Evolutionary conservation across 2,113 vertebrate genomes (phyloP).

Genomic region (Ancistrus triradiatus): DNA sequence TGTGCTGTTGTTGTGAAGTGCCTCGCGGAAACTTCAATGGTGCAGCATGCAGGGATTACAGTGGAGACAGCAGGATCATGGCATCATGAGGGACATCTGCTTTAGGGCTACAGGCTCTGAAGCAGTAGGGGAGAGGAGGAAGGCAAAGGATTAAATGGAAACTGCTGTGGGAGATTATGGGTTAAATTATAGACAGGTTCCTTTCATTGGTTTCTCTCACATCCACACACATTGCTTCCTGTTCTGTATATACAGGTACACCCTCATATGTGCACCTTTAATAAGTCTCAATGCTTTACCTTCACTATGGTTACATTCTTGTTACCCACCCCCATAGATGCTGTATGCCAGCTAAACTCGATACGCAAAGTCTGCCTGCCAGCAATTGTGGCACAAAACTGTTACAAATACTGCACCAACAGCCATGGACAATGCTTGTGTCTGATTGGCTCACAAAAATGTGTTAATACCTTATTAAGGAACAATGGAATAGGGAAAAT

Average conservation of each 20-base stretch:
- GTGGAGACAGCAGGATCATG: slow-evolving; percentile 47
- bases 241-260: neutral
- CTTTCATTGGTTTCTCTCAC: slow-evolving; percentile 17
- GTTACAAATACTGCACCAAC: too few species aligned
- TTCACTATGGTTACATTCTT: neutral
- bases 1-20: slow-evolving; percentile 34
- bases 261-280: slow-evolving; percentile 36
- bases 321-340: too few species aligned
- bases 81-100: slow-evolving; percentile 35
- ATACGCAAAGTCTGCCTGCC: too few species aligned
- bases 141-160: slow-evolving; percentile 48
- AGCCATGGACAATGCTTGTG: too few species aligned
- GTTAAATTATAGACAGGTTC: slow-evolving; percentile 47
- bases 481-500: too few species aligned
- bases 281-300: slow-evolving; percentile 37
- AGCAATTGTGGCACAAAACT: too few species aligned
- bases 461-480: too few species aligned
- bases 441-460: too few species aligned
- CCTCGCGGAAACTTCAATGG: slow-evolving; percentile 41
- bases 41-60: slow-evolving; percentile 54
- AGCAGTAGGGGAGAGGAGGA: slow-evolving; percentile 28
- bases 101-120: slow-evolving; percentile 35
- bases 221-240: neutral
- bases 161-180: slow-evolving; percentile 33
- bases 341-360: too few species aligned